These are phyloP conservation scores for Phaenicophaeus curvirostris DNA, from an alignment of 2,797 vertebrate genomes.

Conservation along the genomic window DNA sequence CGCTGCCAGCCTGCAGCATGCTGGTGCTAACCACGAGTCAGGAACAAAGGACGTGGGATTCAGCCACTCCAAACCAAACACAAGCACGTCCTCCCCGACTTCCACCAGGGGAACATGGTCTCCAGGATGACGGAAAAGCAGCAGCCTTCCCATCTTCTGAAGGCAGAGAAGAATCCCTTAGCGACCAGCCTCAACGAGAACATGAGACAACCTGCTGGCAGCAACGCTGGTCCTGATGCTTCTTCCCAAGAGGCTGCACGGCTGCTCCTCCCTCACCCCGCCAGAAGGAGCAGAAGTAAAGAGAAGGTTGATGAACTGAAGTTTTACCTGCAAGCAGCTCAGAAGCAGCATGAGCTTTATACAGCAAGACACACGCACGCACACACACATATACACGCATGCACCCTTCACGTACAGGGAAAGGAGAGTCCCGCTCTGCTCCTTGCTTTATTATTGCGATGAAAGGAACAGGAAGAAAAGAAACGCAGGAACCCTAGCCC, in stretches of 20 bases:
- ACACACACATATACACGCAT: neutral
- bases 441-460: neutral
- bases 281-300: conserved; percentile 29
- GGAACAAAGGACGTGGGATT: neutral
- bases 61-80: neutral
- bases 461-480: neutral
- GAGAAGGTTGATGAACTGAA: neutral
- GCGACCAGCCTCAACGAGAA: conserved; percentile 22
- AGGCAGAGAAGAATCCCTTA: conserved; percentile 50
- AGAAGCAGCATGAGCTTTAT: neutral
- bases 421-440: neutral
- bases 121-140: neutral
- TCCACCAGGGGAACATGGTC: fast-evolving
- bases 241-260: neutral
- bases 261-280: conserved; percentile 50
- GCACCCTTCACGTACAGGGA: neutral
- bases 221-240: neutral
- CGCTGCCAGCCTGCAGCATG: neutral
- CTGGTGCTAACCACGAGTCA: neutral
- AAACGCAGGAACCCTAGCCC: neutral
- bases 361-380: neutral
- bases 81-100: neutral
- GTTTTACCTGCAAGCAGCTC: conserved; percentile 18
- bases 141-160: conserved; percentile 4
- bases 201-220: conserved; percentile 17